Percentiles rank a stretch among this genome's conserved stretches.
These are phyloP conservation scores for Cryptocheilus praepositus DNA, from an alignment of 2,888 invertebrate genomes.

Conservation along the genomic window DNA sequence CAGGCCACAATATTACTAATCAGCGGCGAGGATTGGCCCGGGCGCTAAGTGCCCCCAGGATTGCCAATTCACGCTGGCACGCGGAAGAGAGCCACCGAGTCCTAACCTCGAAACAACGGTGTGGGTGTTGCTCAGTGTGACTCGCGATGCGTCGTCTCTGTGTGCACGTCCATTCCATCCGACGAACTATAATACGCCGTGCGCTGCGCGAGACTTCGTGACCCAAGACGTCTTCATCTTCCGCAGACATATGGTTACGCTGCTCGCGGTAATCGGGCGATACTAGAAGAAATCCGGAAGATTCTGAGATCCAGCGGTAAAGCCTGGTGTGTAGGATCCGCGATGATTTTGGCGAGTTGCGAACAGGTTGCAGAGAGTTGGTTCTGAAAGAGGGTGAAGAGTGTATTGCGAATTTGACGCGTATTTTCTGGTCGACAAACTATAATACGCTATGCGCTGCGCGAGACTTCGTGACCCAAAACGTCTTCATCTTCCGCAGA, in stretches of 20 bases:
- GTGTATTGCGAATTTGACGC: too few species aligned
- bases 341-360: too few species aligned
- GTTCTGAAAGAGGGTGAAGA: too few species aligned
- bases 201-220: too few species aligned
- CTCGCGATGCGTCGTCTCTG: background rate
- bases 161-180: too few species aligned
- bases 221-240: background rate
- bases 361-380: too few species aligned
- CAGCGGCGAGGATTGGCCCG: constrained; percentile 68
- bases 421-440: too few species aligned
- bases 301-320: too few species aligned
- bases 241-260: background rate
- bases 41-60: constrained; percentile 66
- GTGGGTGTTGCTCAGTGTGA: background rate
- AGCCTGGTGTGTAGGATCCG: too few species aligned
- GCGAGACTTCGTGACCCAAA: background rate
- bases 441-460: too few species aligned
- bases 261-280: background rate
- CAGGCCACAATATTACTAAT: constrained; percentile 74
- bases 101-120: constrained; percentile 6
- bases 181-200: too few species aligned
- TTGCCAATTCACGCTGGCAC: constrained; percentile 69
- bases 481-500: background rate
- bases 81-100: constrained; percentile 31
- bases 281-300: too few species aligned